Percentiles rank a stretch among this genome's conserved stretches.
phyloP scores from a whole-genome alignment of 1,140 invertebrate species.

The Hyles vespertilio region DNA sequence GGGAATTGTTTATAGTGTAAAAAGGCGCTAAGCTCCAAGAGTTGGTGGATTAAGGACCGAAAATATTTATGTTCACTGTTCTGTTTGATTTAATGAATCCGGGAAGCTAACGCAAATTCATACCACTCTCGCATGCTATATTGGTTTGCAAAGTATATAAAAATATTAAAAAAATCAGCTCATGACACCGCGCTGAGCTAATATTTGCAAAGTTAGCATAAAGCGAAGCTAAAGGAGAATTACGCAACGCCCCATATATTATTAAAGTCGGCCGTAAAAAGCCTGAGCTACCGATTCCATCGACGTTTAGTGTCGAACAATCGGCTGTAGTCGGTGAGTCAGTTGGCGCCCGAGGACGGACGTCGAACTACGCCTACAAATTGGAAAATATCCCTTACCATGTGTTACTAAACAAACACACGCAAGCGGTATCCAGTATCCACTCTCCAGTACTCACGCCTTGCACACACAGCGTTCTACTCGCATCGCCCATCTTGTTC shows the following conservation, averaged over 20 bases:
- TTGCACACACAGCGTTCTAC: neutral
- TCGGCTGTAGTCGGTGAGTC: slow-evolving; percentile 54
- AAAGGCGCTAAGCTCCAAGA: slow-evolving; percentile 42
- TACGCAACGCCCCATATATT: slow-evolving; percentile 66
- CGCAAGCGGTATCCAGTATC: neutral
- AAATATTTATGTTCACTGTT: slow-evolving; percentile 55
- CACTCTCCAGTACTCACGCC: neutral
- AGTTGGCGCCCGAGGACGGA: slow-evolving; percentile 52
- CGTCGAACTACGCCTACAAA: slow-evolving; percentile 56
- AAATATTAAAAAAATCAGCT: slow-evolving; percentile 15
- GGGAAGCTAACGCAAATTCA: slow-evolving; percentile 4
- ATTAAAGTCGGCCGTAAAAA: slow-evolving; percentile 59
- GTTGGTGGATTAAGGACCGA: slow-evolving; percentile 45
- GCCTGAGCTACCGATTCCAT: slow-evolving; percentile 63
- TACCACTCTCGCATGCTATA: neutral
- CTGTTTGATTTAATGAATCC: slow-evolving; percentile 9
- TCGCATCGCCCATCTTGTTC: slow-evolving; percentile 8
- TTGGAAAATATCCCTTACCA: slow-evolving; percentile 43
- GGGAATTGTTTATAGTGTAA: slow-evolving; percentile 68
- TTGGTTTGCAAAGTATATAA: neutral
- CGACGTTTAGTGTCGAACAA: slow-evolving; percentile 65
- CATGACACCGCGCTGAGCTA: slow-evolving; percentile 23
- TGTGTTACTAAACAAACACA: slow-evolving; percentile 35
- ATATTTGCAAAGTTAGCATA: slow-evolving; percentile 40
- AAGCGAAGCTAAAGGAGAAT: slow-evolving; percentile 43